These are phyloP conservation scores for Mormoops blainvillei DNA, from an alignment of 2,113 vertebrate species.

Conservation along the genomic window DNA sequence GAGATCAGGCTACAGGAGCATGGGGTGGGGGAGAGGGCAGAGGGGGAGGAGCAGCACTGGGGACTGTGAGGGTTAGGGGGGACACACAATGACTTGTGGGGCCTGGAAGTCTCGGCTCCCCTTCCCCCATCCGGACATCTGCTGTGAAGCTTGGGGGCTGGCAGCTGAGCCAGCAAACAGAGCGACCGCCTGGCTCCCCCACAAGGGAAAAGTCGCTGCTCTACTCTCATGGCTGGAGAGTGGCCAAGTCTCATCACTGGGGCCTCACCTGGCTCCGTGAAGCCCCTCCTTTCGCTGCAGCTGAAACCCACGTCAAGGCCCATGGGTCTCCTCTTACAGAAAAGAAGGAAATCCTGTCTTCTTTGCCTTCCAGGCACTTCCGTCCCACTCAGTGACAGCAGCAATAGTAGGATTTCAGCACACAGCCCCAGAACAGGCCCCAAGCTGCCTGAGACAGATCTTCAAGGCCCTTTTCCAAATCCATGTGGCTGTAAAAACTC, in stretches of 20 bases:
- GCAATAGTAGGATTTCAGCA: neutral
- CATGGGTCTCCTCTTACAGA: neutral
- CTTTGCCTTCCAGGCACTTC: neutral
- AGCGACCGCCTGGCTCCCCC: neutral
- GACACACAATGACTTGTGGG: neutral
- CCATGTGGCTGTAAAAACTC: neutral
- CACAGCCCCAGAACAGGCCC: neutral
- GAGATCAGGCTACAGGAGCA: neutral
- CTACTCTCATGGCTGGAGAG: neutral
- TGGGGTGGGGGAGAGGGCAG: neutral
- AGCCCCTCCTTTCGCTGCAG: neutral
- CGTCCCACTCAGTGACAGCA: neutral
- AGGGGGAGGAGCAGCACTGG: neutral
- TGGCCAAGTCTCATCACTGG: neutral
- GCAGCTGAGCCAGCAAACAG: neutral
- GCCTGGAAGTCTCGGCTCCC: neutral
- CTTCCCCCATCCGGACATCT: conserved; percentile 37
- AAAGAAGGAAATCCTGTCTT: neutral
- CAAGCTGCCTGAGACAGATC: neutral
- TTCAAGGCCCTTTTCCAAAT: neutral
- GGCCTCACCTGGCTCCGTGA: neutral
- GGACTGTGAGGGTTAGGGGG: rapidly evolving
- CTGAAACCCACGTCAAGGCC: neutral
- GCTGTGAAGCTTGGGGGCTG: neutral
- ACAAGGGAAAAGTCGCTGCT: neutral